Evolutionary conservation across 2,888 invertebrate genomes (phyloP), one percentile per base, ranked within the genome.

Genomic region (Ferdinandea cuprea): DNA sequence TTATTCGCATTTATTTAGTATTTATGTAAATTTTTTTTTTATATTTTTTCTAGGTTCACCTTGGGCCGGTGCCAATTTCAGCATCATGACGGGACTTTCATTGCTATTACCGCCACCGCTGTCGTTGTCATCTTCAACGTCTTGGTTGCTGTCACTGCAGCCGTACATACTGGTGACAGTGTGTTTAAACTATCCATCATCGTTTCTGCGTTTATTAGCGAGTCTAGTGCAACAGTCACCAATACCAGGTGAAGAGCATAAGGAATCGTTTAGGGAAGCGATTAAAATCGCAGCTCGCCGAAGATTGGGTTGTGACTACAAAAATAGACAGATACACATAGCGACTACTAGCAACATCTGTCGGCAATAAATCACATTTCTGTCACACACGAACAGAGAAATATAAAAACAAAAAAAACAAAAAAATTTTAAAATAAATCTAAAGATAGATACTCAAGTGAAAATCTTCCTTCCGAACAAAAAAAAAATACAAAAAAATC

Each of bases 31-130:
- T 19, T 17, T 48, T 44, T 35, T 65, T 42, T 59, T 61, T 68
- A 37, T 58, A 37, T 61, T 17, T 61, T 17, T 72, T 83, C 42
- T 83, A 83, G 83, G 78, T 83, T 83, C 68, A 83, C 83, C 83
- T 83, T 83, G 83, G 83, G 72, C 68, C 61, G 66, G 68, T 83
- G 83, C 83, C 83, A 83, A 83, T 77, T 83, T 83, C 73, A 83
- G 68, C 83, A 83, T 83, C 78, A 83, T 83, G 83, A 83, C 83
- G 83, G 83, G 78, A 83, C 68, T 83, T 78, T 83, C 83, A 72
- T 73, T 83, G 83, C 50, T 78, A 78, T 78, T 83, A 68, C 78
- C 78, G 72, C 73, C 72, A 78, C 83, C 77, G 63, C 66, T 78
- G 78, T 68, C 71, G 76, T 69, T 65, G 68, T 69, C 72, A 68